Percentiles rank a stretch among this genome's conserved stretches.
Evolutionary conservation across 2,888 invertebrate species (phyloP).

Genomic region (Lepetodrilus schrolli): DNA sequence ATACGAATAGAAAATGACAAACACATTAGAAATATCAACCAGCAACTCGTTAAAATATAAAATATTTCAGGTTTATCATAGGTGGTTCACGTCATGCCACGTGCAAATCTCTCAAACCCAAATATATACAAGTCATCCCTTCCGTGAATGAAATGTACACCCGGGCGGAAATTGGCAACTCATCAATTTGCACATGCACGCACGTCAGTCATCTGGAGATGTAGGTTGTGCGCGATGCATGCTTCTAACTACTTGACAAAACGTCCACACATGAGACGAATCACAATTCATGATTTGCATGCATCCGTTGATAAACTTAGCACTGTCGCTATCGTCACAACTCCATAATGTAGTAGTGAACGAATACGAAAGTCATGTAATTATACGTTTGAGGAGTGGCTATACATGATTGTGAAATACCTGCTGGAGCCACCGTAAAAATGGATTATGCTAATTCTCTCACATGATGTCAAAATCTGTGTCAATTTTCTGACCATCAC

Average conservation of each 20-base stretch:
- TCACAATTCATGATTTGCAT: not conserved
- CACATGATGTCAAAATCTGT: conserved; percentile 2
- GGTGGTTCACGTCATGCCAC: too few species aligned
- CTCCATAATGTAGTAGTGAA: not conserved
- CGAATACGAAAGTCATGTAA: not conserved
- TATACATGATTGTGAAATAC: conserved; percentile 14
- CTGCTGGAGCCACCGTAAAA: not conserved
- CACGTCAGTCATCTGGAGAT: not conserved
- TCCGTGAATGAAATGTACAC: conserved; percentile 8
- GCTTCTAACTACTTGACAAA: conserved; percentile 5
- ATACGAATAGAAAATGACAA: too few species aligned
- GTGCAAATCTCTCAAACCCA: too few species aligned
- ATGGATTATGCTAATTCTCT: conserved; percentile 1
- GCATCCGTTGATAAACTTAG: not conserved
- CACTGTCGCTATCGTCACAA: not conserved
- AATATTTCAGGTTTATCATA: too few species aligned
- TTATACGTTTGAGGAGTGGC: not conserved
- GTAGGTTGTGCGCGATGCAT: conserved; percentile 9
- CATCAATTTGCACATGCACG: conserved; percentile 18
- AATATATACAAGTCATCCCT: not conserved
- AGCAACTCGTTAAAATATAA: too few species aligned
- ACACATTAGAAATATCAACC: too few species aligned
- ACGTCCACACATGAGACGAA: not conserved
- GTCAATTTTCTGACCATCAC: not conserved
- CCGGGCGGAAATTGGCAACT: conserved; percentile 13